Evolutionary conservation across 2,797 vertebrate genomes (phyloP).

Genomic region (Atherinosoma microstoma): DNA sequence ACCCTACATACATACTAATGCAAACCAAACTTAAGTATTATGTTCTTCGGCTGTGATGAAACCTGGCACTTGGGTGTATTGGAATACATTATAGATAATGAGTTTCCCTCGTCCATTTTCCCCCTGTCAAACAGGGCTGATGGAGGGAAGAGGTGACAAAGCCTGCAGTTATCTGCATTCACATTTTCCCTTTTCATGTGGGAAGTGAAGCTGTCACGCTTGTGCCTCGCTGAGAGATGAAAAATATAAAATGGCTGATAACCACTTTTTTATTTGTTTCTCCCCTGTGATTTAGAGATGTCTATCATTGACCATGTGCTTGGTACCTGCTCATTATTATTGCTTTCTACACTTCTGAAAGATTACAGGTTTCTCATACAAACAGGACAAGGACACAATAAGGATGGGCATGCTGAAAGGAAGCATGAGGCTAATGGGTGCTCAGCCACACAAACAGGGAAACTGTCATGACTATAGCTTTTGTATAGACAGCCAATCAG

Average conservation of each 20-base stretch:
- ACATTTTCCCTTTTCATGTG: conserved; percentile 35
- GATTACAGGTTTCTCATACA: conserved; percentile 52
- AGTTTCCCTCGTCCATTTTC: conserved; percentile 8
- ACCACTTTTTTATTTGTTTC: conserved; percentile 49
- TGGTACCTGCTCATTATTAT: conserved; percentile 44
- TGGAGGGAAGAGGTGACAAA: conserved; percentile 18
- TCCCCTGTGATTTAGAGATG: conserved; percentile 36
- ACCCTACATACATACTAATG: conserved; percentile 19
- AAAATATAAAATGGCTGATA: conserved; percentile 48
- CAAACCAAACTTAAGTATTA: conserved; percentile 26
- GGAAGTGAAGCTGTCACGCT: conserved; percentile 45
- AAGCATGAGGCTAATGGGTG: conserved; percentile 31
- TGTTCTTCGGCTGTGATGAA: conserved; percentile 34
- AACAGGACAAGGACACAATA: conserved; percentile 40
- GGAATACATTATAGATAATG: conserved; percentile 6
- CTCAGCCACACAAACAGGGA: conserved; percentile 25
- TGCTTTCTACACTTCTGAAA: conserved; percentile 21
- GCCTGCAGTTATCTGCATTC: conserved; percentile 28
- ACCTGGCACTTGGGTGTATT: conserved; percentile 19
- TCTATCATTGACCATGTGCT: background rate
- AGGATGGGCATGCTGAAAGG: conserved; percentile 23
- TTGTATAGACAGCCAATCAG: conserved; percentile 26
- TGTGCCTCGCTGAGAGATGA: conserved; percentile 67
- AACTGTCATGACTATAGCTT: conserved; percentile 10
- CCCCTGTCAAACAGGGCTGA: background rate